Conservation (phyloP, 2,888 invertebrate genomes). For the Trissolcus brochymenae region DNA sequence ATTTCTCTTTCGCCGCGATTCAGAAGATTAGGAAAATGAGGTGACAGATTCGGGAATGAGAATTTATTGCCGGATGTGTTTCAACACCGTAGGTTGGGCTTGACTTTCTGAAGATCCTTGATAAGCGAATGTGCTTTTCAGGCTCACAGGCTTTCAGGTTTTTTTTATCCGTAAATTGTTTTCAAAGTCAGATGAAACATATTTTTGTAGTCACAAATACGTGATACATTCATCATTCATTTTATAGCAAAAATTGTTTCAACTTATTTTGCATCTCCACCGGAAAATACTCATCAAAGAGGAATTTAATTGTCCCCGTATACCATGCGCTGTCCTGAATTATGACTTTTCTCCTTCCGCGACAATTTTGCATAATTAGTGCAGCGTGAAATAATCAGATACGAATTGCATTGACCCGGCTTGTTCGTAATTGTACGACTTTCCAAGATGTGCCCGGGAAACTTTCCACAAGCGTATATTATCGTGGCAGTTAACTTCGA, state of each 20-base stretch:
- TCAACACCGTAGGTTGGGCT: too few species aligned
- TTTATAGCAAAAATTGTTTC: too few species aligned
- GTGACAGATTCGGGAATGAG: slow-evolving; percentile 3
- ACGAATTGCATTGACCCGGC: slow-evolving; percentile 40
- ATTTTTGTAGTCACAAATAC: too few species aligned
- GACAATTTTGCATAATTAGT: slow-evolving; percentile 42
- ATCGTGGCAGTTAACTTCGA: slow-evolving; percentile 42
- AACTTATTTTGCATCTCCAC: background rate
- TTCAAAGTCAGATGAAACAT: too few species aligned
- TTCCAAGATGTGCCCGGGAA: slow-evolving; percentile 44
- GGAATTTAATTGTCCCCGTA: slow-evolving; percentile 29
- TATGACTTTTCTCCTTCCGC: slow-evolving; percentile 27
- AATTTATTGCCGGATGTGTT: background rate
- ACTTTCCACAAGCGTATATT: slow-evolving; percentile 44
- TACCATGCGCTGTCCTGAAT: slow-evolving; percentile 21
- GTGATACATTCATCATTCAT: too few species aligned
- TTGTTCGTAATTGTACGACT: slow-evolving; percentile 40
- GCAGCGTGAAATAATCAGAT: slow-evolving; percentile 35
- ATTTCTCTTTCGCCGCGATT: slow-evolving; percentile 9
- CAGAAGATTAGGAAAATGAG: slow-evolving; percentile 7
- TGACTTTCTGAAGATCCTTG: too few species aligned
- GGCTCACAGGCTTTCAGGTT: too few species aligned
- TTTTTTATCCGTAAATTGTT: too few species aligned
- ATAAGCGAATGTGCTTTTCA: too few species aligned
- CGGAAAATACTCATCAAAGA: slow-evolving; percentile 14